These are phyloP conservation scores for Molanna angustata DNA, from an alignment of 2,888 invertebrate species.

Conservation along the genomic window DNA sequence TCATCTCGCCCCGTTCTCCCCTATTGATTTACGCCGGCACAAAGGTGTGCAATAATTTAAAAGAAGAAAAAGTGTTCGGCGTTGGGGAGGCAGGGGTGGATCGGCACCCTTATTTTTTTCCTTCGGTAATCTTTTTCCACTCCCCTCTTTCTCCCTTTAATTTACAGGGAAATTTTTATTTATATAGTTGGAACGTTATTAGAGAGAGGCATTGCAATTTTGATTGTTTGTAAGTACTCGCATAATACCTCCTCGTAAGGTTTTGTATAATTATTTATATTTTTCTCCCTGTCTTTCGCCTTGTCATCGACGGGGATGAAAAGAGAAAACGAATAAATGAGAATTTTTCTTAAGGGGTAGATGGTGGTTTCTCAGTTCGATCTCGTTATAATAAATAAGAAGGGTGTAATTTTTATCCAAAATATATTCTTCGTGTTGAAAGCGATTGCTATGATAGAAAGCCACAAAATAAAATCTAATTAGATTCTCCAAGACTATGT, in stretches of 20 bases:
- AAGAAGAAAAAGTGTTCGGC: slow-evolving; percentile 25
- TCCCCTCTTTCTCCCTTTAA: slow-evolving; percentile 40
- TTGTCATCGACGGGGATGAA: slow-evolving; percentile 13
- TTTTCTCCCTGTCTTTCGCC: slow-evolving; percentile 5
- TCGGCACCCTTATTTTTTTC: slow-evolving; percentile 45
- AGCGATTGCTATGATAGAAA: no score
- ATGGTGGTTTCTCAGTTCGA: neutral
- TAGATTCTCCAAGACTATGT: no score
- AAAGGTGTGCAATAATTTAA: slow-evolving; percentile 57
- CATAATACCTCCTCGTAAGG: slow-evolving; percentile 17
- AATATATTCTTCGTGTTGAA: no score
- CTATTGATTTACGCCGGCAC: slow-evolving; percentile 55
- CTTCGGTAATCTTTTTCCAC: slow-evolving; percentile 45
- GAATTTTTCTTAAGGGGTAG: slow-evolving; percentile 15
- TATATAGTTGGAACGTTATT: slow-evolving; percentile 24
- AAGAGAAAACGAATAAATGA: slow-evolving; percentile 23
- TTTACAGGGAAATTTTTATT: slow-evolving; percentile 54
- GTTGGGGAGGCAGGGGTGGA: slow-evolving; percentile 40
- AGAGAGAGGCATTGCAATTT: slow-evolving; percentile 24
- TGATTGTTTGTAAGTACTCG: slow-evolving; percentile 23
- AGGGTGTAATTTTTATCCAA: slow-evolving; percentile 55
- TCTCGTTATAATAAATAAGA: slow-evolving; percentile 31
- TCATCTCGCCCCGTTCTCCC: slow-evolving; percentile 40
- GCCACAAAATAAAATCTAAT: no score
- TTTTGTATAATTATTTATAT: slow-evolving; percentile 25